Conservation (phyloP, 2,113 vertebrate genomes). For the Hippolais icterina region DNA sequence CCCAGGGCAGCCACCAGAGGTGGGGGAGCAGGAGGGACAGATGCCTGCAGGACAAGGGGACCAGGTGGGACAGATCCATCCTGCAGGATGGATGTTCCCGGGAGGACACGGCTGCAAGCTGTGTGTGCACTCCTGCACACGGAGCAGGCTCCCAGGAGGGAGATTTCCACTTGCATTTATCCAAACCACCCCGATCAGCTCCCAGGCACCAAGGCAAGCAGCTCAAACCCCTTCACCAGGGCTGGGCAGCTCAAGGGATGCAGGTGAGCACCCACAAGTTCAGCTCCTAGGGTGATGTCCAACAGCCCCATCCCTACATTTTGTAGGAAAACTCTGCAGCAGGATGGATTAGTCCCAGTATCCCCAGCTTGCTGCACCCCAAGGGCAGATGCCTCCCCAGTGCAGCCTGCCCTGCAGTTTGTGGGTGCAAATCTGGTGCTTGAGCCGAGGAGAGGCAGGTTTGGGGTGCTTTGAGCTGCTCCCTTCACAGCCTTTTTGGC, state of each 20-base stretch:
- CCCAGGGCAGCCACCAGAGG: not conserved
- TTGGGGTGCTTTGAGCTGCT: not conserved
- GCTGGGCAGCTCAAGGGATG: not conserved
- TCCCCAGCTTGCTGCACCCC: not conserved
- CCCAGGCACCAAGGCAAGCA: not conserved
- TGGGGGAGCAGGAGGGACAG: not conserved
- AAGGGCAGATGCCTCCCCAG: not conserved
- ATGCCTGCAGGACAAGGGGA: not conserved
- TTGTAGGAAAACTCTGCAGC: not conserved
- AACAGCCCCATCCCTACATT: not conserved
- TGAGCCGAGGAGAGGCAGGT: not conserved
- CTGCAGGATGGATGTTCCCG: not conserved
- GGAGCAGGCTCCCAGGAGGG: not conserved
- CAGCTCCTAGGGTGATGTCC: fast-evolving
- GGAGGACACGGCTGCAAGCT: not conserved
- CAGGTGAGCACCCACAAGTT: not conserved
- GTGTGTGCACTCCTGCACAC: not conserved
- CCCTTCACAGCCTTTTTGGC: not conserved
- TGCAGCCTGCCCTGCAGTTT: not conserved
- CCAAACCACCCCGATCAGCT: not conserved
- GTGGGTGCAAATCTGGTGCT: not conserved
- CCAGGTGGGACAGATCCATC: not conserved
- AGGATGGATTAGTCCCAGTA: not conserved
- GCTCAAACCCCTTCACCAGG: not conserved
- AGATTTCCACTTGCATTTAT: not conserved